Percentiles rank a stretch among this genome's conserved stretches.
Conservation (phyloP, 1,140 invertebrate genomes). For the Drosophila kohkoa region DNA sequence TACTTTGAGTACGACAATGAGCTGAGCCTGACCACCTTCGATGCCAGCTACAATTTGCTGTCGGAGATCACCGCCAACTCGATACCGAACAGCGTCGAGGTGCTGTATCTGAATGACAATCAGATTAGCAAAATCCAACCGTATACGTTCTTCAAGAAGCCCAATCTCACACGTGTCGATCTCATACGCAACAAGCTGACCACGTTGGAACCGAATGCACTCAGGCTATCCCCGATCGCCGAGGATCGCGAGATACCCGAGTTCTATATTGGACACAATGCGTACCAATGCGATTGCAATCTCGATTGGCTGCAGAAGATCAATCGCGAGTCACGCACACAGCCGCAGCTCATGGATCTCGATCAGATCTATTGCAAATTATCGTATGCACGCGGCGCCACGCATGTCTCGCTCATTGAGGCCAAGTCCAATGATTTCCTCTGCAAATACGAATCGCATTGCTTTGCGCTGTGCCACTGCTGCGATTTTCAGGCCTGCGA, state of each 20-base stretch:
- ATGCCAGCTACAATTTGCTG: constrained; percentile 93
- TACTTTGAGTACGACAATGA: constrained; percentile 95
- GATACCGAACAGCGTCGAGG: constrained; percentile 94
- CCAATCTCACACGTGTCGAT: constrained; percentile 94
- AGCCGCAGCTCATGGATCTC: constrained; percentile 94
- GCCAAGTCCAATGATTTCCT: constrained; percentile 94
- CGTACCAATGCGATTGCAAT: constrained; percentile 94
- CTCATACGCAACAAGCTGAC: constrained; percentile 93
- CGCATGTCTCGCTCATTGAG: constrained; percentile 92
- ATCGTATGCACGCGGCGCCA: constrained; percentile 92
- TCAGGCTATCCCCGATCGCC: constrained; percentile 92
- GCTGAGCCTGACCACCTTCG: constrained; percentile 92
- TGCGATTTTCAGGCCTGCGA: constrained; percentile 97
- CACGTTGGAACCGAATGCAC: constrained; percentile 93
- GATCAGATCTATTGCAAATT: constrained; percentile 95
- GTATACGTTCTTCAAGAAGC: constrained; percentile 97
- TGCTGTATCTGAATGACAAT: constrained; percentile 94
- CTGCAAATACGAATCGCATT: constrained; percentile 95
- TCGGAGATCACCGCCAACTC: constrained; percentile 94
- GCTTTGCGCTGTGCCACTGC: constrained; percentile 95
- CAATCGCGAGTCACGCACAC: constrained; percentile 92
- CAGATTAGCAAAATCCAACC: constrained; percentile 94
- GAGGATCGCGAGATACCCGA: constrained; percentile 92
- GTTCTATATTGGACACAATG: constrained; percentile 96
- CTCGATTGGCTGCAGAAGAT: constrained; percentile 90